phyloP scores from a whole-genome alignment of 2,797 vertebrate species.

The Pogonophryne albipinna region DNA sequence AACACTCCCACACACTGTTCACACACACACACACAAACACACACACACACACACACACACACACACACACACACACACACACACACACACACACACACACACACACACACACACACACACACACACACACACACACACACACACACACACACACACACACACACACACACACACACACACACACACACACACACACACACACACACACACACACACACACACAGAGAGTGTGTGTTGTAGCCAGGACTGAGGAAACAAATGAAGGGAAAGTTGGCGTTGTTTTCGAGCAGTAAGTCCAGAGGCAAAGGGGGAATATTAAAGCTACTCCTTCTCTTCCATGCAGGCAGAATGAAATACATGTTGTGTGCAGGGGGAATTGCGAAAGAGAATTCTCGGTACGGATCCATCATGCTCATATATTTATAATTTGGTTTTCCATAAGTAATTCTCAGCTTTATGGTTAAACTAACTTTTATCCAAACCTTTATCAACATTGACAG shows the following conservation, averaged over 20 bases:
- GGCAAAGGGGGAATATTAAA: conserved; percentile 13
- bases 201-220: no score
- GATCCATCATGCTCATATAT: conserved; percentile 30
- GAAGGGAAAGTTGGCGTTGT: conserved; percentile 43
- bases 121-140: no score
- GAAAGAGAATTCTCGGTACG: conserved; percentile 10
- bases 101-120: no score
- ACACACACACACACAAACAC: no score
- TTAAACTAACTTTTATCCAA: conserved; percentile 1
- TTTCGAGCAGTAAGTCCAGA: conserved; percentile 13
- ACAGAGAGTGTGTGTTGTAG: no score
- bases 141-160: no score
- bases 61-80: conserved; percentile 13
- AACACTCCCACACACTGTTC: no score
- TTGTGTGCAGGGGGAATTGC: neutral
- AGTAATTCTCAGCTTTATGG: neutral
- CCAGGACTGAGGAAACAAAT: conserved; percentile 50
- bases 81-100: no score
- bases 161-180: no score
- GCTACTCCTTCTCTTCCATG: conserved; percentile 6
- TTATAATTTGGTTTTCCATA: conserved; percentile 5
- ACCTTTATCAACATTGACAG: neutral
- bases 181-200: no score
- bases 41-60: neutral
- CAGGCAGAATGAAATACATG: conserved; percentile 15